Percentiles rank a stretch among this genome's conserved stretches.
phyloP scores from a whole-genome alignment of 2,113 vertebrate genomes.

The Myiagra hebetior region DNA sequence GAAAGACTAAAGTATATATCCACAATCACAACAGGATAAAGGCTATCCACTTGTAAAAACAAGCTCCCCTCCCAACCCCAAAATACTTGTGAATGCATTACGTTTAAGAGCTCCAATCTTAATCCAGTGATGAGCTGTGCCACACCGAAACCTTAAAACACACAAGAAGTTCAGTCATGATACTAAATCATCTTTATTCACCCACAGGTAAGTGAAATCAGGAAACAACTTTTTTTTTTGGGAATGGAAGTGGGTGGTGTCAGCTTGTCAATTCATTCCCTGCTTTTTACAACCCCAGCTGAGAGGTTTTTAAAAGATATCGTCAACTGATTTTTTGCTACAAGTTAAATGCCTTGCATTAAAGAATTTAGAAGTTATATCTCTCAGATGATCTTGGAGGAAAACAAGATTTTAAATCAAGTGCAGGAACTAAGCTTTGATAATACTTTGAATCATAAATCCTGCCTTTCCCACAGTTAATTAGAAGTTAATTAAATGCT shows the following conservation, averaged over 20 bases:
- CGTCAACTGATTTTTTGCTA: neutral
- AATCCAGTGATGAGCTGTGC: neutral
- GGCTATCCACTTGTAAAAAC: neutral
- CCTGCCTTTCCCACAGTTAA: neutral
- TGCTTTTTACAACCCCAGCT: neutral
- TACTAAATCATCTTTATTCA: neutral
- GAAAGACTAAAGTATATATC: accelerated
- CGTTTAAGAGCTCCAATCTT: neutral
- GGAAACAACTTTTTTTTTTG: neutral
- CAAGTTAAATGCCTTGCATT: neutral
- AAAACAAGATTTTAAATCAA: neutral
- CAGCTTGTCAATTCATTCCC: neutral
- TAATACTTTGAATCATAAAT: neutral
- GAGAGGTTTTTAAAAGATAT: neutral
- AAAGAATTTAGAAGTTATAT: neutral
- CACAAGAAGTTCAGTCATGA: neutral
- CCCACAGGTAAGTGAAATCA: neutral
- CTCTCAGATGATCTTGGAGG: neutral
- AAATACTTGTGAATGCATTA: neutral
- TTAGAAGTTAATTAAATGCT: neutral
- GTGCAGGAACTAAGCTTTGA: neutral
- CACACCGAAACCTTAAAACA: neutral
- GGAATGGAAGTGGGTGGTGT: neutral
- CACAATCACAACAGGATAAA: neutral
- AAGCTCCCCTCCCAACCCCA: neutral